Conservation (phyloP, 2,113 vertebrate genomes). For the Cariama cristata region DNA sequence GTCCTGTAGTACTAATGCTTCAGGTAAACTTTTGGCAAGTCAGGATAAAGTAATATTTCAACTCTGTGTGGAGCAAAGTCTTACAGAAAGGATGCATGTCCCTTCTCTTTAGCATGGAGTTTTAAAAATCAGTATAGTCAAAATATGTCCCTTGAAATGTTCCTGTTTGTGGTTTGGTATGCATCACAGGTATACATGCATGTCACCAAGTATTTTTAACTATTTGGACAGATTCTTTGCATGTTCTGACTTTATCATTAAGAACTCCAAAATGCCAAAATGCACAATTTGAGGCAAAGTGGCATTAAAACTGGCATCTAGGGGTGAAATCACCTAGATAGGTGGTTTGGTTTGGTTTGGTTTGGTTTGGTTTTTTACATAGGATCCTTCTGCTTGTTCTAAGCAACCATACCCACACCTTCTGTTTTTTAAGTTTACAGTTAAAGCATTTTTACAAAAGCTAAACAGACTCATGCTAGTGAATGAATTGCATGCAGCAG, state of each 20-base stretch:
- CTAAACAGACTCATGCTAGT: conserved; percentile 30
- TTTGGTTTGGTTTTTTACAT: neutral
- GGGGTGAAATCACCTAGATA: neutral
- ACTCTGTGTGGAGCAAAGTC: neutral
- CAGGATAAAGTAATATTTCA: neutral
- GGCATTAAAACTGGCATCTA: neutral
- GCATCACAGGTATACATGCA: neutral
- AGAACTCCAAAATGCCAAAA: neutral
- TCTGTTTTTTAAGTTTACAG: conserved; percentile 34
- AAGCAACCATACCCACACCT: conserved; percentile 20
- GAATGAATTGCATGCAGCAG: conserved; percentile 52
- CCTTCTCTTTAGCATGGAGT: neutral
- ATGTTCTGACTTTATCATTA: neutral
- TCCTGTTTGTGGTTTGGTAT: neutral
- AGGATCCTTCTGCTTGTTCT: conserved; percentile 8
- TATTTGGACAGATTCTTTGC: neutral
- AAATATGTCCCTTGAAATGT: neutral
- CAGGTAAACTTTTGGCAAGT: neutral
- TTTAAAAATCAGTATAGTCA: neutral
- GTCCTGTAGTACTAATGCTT: neutral
- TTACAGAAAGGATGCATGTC: neutral
- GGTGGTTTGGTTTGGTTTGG: neutral
- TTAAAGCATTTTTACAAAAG: conserved; percentile 39
- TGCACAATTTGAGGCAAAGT: neutral
- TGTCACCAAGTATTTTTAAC: neutral